Evolutionary conservation across 2,888 invertebrate genomes (phyloP).

Genomic region (Amphipoea lucens): DNA sequence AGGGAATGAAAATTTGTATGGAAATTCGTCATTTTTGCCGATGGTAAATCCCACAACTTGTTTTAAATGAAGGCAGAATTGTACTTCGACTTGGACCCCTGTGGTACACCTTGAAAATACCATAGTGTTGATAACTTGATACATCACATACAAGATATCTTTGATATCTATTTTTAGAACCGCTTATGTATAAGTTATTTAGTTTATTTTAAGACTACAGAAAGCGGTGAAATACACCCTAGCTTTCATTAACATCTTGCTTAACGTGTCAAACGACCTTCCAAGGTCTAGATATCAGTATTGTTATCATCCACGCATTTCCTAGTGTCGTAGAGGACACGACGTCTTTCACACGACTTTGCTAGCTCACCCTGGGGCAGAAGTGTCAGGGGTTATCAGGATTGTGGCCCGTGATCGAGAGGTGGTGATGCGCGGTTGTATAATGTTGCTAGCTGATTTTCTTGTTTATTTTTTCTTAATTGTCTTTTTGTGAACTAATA

Average conservation of each 20-base stretch:
- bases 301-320: conserved; percentile 61
- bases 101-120: conserved; percentile 12
- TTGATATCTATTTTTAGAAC: neutral
- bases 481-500: conserved; percentile 3
- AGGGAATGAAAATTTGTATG: neutral
- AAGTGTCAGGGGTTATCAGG: conserved; percentile 55
- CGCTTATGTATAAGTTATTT: neutral
- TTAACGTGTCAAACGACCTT: conserved; percentile 56
- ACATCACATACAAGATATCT: neutral
- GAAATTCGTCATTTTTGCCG: neutral
- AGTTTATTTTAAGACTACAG: neutral
- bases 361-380: conserved; percentile 60
- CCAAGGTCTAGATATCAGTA: conserved; percentile 55
- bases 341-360: conserved; percentile 77
- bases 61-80: neutral
- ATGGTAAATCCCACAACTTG: neutral
- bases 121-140: neutral
- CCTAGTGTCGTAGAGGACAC: conserved; percentile 71
- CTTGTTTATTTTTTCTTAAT: conserved; percentile 6
- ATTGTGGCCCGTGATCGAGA: conserved; percentile 41
- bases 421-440: conserved; percentile 35
- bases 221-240: neutral
- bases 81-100: neutral
- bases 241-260: conserved; percentile 16
- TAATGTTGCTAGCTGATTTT: conserved; percentile 48